Evolutionary conservation across 2,113 vertebrate genomes (phyloP).

Genomic region (Oncorhynchus masou): DNA sequence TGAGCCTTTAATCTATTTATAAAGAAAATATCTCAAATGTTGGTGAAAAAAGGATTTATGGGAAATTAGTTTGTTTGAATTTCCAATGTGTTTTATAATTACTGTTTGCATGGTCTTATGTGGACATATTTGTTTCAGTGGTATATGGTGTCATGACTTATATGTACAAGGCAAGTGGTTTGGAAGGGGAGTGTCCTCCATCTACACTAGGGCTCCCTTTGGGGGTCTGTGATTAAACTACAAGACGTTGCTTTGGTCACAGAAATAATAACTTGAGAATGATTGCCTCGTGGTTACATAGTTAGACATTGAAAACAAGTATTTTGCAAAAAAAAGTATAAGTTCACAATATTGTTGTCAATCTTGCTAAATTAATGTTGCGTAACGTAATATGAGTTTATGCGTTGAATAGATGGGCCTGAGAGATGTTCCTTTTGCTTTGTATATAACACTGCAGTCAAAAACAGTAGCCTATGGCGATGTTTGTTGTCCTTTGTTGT

Average conservation of each 20-base stretch:
- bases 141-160: slow-evolving; percentile 67
- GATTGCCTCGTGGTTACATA: slow-evolving; percentile 16
- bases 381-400: slow-evolving; percentile 54
- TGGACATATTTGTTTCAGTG: slow-evolving; percentile 74
- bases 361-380: slow-evolving; percentile 65
- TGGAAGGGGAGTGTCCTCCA: slow-evolving; percentile 16
- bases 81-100: slow-evolving; percentile 69
- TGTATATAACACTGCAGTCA: slow-evolving; percentile 66
- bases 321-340: slow-evolving; percentile 63
- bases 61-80: slow-evolving; percentile 47
- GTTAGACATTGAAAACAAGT: slow-evolving; percentile 51
- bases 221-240: background rate
- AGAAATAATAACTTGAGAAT: slow-evolving; percentile 23
- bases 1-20: slow-evolving; percentile 58
- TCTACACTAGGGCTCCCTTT: background rate
- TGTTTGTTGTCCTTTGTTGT: slow-evolving; percentile 66
- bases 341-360: slow-evolving; percentile 65
- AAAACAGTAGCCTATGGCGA: slow-evolving; percentile 37
- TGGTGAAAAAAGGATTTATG: background rate
- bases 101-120: slow-evolving; percentile 77
- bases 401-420: slow-evolving; percentile 56
- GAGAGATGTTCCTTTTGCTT: slow-evolving; percentile 52
- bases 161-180: slow-evolving; percentile 51
- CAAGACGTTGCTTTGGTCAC: too few species aligned
- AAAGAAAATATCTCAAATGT: slow-evolving; percentile 37